Conservation (phyloP, 2,888 invertebrate species). For the Pyrrhia umbra region DNA sequence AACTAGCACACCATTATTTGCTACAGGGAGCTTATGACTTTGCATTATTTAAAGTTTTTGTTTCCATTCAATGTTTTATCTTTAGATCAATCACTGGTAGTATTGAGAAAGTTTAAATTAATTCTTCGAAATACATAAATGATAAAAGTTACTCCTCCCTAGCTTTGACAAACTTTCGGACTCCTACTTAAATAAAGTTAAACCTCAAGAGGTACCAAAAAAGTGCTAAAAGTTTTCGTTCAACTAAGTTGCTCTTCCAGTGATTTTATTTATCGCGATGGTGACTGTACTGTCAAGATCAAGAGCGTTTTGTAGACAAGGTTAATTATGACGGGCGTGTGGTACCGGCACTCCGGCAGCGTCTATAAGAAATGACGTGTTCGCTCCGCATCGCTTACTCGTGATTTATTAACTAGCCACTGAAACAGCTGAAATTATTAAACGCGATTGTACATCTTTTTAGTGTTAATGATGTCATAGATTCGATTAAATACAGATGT, state of each 20-base stretch:
- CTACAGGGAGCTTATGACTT: no score
- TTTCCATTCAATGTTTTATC: no score
- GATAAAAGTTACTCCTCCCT: not conserved
- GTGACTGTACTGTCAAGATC: constrained; percentile 74
- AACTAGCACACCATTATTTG: not conserved
- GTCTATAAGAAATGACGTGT: constrained; percentile 64
- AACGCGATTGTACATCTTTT: constrained; percentile 31
- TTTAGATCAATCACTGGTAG: not conserved
- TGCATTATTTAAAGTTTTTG: no score
- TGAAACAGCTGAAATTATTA: constrained; percentile 39
- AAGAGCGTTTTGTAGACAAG: constrained; percentile 78
- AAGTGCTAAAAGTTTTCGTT: not conserved
- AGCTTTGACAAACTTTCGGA: not conserved
- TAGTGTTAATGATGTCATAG: constrained; percentile 35
- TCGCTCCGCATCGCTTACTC: constrained; percentile 60
- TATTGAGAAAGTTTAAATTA: no score
- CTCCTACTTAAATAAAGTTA: constrained; percentile 1
- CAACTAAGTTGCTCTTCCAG: constrained; percentile 59
- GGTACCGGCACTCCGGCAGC: constrained; percentile 62
- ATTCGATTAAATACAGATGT: constrained; percentile 27
- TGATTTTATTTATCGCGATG: constrained; percentile 54
- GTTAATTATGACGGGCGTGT: constrained; percentile 75
- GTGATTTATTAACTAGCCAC: constrained; percentile 68
- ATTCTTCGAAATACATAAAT: not conserved
- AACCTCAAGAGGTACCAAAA: not conserved